Base-by-base conservation (phyloP, 2,888 invertebrate genomes). In the Athrips mouffetella region DNA sequence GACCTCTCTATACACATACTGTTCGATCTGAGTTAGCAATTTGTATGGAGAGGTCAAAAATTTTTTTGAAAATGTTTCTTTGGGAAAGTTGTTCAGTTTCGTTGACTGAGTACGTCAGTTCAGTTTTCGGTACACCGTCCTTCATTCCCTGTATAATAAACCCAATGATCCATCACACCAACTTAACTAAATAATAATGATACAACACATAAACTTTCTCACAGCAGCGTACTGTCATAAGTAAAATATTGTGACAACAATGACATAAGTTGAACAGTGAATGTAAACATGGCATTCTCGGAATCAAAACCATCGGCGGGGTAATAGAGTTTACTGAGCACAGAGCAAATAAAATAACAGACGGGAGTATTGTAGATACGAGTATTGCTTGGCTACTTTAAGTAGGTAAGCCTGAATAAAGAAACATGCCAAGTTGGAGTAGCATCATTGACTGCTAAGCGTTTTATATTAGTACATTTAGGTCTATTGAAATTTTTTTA, bases 271-370 rank as follows among this genome's bases (percentile, higher is more conserved):
- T 80, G 73, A 76, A 73, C 75, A 73, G 73, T 73, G 70, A 81
- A 82, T 80, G 76, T 79, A 85, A 83, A 81, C 82, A 82, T 71
- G 54, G 63, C 69, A 65, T 85, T 82, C 85, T 77, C 60, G 68
- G 83, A 85, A 84, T 84, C 82, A 82, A 84, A 84, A 77, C 79
- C 73, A 79, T 83, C 80, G 80, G 73, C 67, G 71, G 72, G 67
- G 74, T 78, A 79, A 83, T 82, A 83, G 81, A 77, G 76, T 82
- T 80, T 80, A 79, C 83, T 67, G 76, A 83, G 84, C 76, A 77
- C 68, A 76, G 70, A 73, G 75, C 74, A 85, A 85, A 85, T 79
- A 85, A 81, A 85, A 84, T 82, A 85, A 85, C 82, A 84, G 68
- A 73, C 71, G 63, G 57, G 63, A 65, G 67, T 67, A 68, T 63